A percentile compares a stretch with the other conserved stretches of the same genome.
phyloP scores from a whole-genome alignment of 2,113 vertebrate species.

The Catagonus wagneri region DNA sequence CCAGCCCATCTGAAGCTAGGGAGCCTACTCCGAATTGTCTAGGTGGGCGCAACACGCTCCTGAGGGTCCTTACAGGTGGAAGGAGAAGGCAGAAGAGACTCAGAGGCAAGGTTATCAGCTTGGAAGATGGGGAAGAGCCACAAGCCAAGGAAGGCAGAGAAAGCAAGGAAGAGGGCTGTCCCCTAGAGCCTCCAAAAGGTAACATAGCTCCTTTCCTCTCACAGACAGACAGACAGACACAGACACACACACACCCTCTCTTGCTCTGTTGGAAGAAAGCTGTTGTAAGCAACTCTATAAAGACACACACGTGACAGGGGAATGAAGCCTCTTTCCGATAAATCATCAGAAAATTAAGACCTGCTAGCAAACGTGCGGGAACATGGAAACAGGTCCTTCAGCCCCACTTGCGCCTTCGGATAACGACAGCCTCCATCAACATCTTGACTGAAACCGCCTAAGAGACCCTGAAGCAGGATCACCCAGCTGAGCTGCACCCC shows the following conservation, averaged over 20 bases:
- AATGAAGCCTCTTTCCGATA: neutral
- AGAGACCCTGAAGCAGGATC: neutral
- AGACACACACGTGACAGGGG: neutral
- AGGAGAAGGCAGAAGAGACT: neutral
- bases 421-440: neutral
- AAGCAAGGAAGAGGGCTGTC: neutral
- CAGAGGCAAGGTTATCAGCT: fast-evolving
- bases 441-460: neutral
- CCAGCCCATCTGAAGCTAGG: neutral
- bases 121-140: neutral
- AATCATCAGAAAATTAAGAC: neutral
- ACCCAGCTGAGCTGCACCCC: neutral
- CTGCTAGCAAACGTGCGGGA: no score
- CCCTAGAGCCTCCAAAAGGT: neutral
- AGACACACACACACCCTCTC: neutral
- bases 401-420: neutral
- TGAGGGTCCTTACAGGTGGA: neutral
- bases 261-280: neutral
- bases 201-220: fast-evolving
- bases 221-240: no score
- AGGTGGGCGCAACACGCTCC: neutral
- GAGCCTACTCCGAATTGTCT: neutral
- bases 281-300: neutral
- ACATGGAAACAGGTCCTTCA: neutral
- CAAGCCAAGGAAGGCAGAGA: neutral